phyloP scores from a whole-genome alignment of 2,888 invertebrate species.

The Phymatocera aterrima region DNA sequence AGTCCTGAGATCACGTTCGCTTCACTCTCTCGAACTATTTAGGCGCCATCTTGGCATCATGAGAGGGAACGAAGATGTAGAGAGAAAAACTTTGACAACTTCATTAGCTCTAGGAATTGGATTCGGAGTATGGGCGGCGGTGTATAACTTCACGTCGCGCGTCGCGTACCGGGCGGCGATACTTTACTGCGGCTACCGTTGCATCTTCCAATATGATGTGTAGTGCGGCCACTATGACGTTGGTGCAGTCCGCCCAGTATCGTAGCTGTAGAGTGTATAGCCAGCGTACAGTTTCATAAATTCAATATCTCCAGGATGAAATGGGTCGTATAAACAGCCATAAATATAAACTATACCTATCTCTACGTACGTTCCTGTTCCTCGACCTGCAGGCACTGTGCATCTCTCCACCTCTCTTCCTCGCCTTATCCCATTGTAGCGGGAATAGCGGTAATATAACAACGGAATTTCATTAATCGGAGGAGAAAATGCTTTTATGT shows the following conservation, averaged over 20 bases:
- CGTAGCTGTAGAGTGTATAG: too few relatives aligned
- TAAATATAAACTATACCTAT: not conserved
- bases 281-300: not conserved
- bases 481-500: not conserved
- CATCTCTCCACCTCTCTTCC: not conserved
- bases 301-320: not conserved
- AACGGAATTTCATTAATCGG: not conserved
- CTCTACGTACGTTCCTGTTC: too few relatives aligned
- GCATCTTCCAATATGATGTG: too few relatives aligned
- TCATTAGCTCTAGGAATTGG: constrained; percentile 25
- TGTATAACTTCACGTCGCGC: not conserved
- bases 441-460: not conserved
- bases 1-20: not conserved
- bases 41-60: constrained; percentile 2
- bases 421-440: not conserved
- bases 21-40: not conserved
- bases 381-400: too few relatives aligned
- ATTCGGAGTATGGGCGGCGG: not conserved
- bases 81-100: constrained; percentile 27
- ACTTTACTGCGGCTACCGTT: too few relatives aligned
- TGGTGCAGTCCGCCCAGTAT: too few relatives aligned
- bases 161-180: not conserved
- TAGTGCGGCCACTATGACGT: too few relatives aligned
- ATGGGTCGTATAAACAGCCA: not conserved
- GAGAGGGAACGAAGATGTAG: not conserved